phyloP scores from a whole-genome alignment of 2,888 invertebrate species.

The Isoperla grammatica region DNA sequence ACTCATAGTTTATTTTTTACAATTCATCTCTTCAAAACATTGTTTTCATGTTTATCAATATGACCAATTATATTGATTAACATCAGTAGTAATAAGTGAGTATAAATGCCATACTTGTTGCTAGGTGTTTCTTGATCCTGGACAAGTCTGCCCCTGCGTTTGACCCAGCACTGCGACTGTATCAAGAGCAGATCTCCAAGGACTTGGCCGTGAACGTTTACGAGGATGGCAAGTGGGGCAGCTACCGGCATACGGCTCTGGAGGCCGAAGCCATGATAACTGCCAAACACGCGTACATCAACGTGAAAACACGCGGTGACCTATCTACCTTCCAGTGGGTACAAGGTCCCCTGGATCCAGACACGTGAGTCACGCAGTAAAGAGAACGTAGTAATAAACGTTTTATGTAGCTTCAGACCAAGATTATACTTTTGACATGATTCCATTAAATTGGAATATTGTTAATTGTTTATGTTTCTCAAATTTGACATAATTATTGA shows the following conservation, averaged over 20 bases:
- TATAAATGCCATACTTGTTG: no score
- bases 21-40: no score
- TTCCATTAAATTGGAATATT: no score
- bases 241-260: slow-evolving; percentile 74
- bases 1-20: no score
- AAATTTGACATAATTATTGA: no score
- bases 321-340: slow-evolving; percentile 78
- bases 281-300: slow-evolving; percentile 67
- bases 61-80: no score
- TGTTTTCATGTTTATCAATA: no score
- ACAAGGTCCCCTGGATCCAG: slow-evolving; percentile 52
- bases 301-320: slow-evolving; percentile 75
- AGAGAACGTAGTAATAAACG: not conserved
- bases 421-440: no score
- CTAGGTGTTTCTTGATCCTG: slow-evolving; percentile 49
- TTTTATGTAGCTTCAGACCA: no score
- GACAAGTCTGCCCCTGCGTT: slow-evolving; percentile 58
- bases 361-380: slow-evolving; percentile 55
- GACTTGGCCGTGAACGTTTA: slow-evolving; percentile 69
- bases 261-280: slow-evolving; percentile 46
- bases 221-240: slow-evolving; percentile 63
- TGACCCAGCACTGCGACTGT: slow-evolving; percentile 57
- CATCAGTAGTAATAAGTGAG: no score
- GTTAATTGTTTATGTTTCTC: no score
- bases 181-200: slow-evolving; percentile 43